Evolutionary conservation across 2,797 vertebrate species (phyloP).

Genomic region (Petrocephalus schoutedeni): DNA sequence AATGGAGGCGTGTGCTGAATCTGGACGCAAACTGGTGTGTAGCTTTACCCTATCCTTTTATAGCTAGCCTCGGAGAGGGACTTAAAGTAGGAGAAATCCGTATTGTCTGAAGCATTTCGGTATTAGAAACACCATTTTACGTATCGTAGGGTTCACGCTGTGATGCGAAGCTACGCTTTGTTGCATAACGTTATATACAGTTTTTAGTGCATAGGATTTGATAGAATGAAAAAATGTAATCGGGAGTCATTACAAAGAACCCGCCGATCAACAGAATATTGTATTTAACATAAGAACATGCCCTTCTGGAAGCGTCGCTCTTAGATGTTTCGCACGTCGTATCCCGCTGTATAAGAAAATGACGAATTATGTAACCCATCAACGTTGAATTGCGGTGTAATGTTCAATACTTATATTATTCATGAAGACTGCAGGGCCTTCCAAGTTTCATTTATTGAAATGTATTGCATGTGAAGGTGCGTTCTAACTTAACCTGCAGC

Average conservation of each 20-base stretch:
- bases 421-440: constrained; percentile 19
- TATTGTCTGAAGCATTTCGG: constrained; percentile 30
- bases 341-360: not conserved
- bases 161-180: constrained; percentile 18
- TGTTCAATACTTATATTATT: constrained; percentile 11
- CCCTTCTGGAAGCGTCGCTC: not conserved
- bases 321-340: not conserved
- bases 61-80: constrained; percentile 47
- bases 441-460: constrained; percentile 7
- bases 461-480: not conserved
- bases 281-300: constrained; percentile 21
- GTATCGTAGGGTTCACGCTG: constrained; percentile 8
- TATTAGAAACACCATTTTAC: constrained; percentile 25
- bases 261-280: constrained; percentile 14
- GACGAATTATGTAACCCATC: constrained; percentile 24
- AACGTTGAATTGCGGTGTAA: constrained; percentile 15
- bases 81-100: constrained; percentile 31
- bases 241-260: constrained; percentile 25
- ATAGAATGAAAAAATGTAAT: constrained; percentile 24
- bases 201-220: constrained; percentile 18
- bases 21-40: constrained; percentile 94
- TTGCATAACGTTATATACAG: constrained; percentile 22
- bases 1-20: constrained; percentile 80
- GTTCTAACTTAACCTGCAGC: constrained; percentile 9
- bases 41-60: constrained; percentile 61